Evolutionary conservation across 2,113 vertebrate species (phyloP), one percentile per base, ranked within the genome.

Genomic region (Fulmarus glacialis): DNA sequence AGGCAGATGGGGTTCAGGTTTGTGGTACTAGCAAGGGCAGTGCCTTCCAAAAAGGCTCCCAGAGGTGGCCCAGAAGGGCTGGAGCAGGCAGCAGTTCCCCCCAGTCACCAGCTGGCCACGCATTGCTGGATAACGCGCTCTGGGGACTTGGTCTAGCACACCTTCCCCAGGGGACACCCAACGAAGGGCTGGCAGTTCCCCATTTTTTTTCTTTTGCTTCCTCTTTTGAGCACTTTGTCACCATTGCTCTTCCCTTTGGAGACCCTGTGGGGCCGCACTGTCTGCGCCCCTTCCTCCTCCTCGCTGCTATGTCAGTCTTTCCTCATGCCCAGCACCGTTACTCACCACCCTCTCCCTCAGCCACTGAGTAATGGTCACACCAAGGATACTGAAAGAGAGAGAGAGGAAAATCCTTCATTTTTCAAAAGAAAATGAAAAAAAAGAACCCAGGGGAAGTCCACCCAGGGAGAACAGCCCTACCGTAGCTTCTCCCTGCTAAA

Each of bases 171-270:
- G 43, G 45, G 36, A 91, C 15, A 5, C 12, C n/a, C 43, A 26
- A 1, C 1, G 7, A 6, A 64, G 45, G 60, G 43, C 38, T 74
- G n/a, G 18, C 4, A 36, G 55, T 96, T 97, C 95, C 81, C 19
- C 81, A 30, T 96, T 91, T 95, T 63, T 66, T 38, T n/a, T 2
- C 2, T 91, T 84, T 60, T 85, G 15, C 53, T 94, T 96, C 97
- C 90, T 77, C 92, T 97, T 96, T 43, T 34, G 10, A 38, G 74
- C 19, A 12, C 53, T 91, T 93, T 48, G 84, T 88, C 82, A 89
- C 34, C 82, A 16, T 6, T 30, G 9, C 26, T 62, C 29, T 87
- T 77, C 63, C 77, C 68, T 92, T 79, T 27, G 60, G 64, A 42
- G 36, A 93, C 70, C 8, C 70, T 53, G 17, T 1, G 23, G 32